Evolutionary conservation across 2,888 invertebrate genomes (phyloP).

Genomic region (Epsilonema sp.): DNA sequence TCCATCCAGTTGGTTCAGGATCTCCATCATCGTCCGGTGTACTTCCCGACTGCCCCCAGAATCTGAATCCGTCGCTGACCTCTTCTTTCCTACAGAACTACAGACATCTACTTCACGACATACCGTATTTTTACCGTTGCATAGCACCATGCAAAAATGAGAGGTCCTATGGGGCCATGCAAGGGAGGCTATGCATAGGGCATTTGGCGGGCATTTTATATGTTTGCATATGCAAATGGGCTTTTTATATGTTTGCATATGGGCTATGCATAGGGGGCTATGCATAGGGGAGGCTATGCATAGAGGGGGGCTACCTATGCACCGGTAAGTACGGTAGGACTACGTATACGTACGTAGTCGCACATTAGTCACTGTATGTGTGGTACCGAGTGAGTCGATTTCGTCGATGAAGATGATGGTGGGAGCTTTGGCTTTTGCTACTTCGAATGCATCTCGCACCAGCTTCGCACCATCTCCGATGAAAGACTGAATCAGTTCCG

Average conservation of each 20-base stretch:
- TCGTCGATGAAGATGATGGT: conserved; percentile 97
- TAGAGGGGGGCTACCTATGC: too few species aligned
- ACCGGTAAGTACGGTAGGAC: too few species aligned
- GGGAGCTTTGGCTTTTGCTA: conserved; percentile 86
- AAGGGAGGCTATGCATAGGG: too few species aligned
- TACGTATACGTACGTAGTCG: too few species aligned
- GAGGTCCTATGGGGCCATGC: too few species aligned
- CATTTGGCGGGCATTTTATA: too few species aligned
- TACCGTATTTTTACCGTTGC: too few species aligned
- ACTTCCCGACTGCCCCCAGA: conserved; percentile 95
- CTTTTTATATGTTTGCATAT: too few species aligned
- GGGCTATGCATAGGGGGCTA: too few species aligned
- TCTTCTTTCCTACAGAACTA: conserved; percentile 30
- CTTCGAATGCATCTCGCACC: conserved; percentile 83
- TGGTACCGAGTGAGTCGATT: conserved; percentile 68
- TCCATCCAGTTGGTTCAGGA: conserved; percentile 86
- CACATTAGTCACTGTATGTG: background rate
- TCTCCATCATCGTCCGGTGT: conserved; percentile 89
- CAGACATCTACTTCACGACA: background rate
- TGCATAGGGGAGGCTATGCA: too few species aligned
- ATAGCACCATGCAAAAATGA: too few species aligned
- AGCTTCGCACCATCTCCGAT: conserved; percentile 40
- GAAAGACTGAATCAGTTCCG: conserved; percentile 97
- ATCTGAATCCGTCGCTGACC: conserved; percentile 71
- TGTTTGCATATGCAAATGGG: too few species aligned